These are phyloP conservation scores for Poeciliopsis prolifica DNA, from an alignment of 2,113 vertebrate genomes.

Conservation along the genomic window DNA sequence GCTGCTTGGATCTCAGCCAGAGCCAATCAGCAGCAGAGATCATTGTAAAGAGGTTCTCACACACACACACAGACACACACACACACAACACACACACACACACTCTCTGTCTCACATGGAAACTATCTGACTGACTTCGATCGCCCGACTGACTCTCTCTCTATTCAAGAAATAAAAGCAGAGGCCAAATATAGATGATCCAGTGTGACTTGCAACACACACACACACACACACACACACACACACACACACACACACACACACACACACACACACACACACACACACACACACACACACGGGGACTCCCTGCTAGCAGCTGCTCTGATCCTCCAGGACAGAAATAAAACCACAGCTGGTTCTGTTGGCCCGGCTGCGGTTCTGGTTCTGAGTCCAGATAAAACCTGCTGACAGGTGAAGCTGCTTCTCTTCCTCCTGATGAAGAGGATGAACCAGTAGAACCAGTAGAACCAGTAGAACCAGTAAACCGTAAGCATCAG, in stretches of 20 bases:
- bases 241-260: no score
- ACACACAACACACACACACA: slow-evolving; percentile 4
- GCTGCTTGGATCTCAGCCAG: neutral
- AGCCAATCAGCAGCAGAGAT: slow-evolving; percentile 4
- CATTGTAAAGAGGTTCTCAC: neutral
- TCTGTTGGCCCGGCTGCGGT: no score
- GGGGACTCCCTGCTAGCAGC: slow-evolving; percentile 15
- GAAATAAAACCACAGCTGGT: neutral
- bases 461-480: no score
- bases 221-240: slow-evolving; percentile 9
- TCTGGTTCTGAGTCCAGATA: no score
- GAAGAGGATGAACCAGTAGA: no score
- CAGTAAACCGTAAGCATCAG: no score
- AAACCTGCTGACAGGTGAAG: no score
- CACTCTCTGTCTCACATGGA: slow-evolving; percentile 29
- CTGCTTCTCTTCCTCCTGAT: no score
- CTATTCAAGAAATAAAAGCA: slow-evolving; percentile 43
- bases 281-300: neutral
- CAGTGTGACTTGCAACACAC: slow-evolving; percentile 4
- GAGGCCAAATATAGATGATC: slow-evolving; percentile 32
- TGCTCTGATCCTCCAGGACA: no score
- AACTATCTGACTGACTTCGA: slow-evolving; percentile 61
- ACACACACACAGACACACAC: neutral
- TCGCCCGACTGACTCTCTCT: slow-evolving; percentile 17
- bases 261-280: neutral